Evolutionary conservation across 2,113 vertebrate species (phyloP).

Genomic region (Varanus salvator): DNA sequence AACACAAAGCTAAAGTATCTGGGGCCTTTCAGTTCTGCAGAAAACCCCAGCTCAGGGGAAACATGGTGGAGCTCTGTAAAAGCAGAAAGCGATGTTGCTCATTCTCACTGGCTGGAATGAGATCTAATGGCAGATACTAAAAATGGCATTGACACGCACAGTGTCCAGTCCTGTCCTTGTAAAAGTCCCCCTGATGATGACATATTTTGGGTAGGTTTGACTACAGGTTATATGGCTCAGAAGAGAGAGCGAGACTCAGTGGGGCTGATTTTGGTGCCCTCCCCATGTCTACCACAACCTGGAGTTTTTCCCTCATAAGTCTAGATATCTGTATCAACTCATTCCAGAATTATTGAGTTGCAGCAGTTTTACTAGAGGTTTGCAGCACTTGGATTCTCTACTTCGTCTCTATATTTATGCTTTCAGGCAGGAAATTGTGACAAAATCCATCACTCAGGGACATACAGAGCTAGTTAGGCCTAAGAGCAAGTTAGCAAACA

Average conservation of each 20-base stretch:
- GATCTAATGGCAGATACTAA: neutral
- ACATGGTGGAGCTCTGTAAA: neutral
- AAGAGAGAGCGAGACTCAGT: neutral
- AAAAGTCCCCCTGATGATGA: neutral
- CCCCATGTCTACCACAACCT: neutral
- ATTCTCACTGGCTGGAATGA: neutral
- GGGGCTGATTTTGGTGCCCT: neutral
- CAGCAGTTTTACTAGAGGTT: neutral
- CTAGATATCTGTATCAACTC: neutral
- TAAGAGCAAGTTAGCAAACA: neutral
- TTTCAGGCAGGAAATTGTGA: neutral
- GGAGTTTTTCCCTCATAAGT: neutral
- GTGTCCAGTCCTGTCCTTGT: neutral
- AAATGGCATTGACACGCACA: neutral
- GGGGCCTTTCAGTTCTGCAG: neutral
- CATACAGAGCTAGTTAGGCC: neutral
- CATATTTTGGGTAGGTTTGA: neutral
- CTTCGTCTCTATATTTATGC: neutral
- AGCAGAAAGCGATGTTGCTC: neutral
- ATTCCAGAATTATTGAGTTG: neutral
- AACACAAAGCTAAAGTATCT: fast-evolving
- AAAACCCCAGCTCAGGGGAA: neutral
- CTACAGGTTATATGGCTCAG: neutral
- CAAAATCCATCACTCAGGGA: neutral
- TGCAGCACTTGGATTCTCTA: neutral